Base-by-base conservation (phyloP, 2,113 vertebrate species). In the Ophiodon elongatus region DNA sequence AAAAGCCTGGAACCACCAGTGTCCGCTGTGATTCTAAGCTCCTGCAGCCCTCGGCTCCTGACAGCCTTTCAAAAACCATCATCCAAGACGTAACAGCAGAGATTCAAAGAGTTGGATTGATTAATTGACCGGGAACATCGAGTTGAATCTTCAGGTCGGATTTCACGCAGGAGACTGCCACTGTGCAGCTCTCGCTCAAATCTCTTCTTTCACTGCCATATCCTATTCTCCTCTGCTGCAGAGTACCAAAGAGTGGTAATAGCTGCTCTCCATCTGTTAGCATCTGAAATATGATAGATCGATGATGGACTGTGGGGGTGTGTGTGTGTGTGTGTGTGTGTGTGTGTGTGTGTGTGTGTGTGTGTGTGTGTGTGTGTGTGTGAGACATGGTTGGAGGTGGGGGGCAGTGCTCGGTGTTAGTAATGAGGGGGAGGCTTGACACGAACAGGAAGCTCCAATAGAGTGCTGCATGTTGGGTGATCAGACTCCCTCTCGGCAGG, bases 221-320 rank as follows among this genome's bases (percentile, higher is more conserved):
- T 71, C 77, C 39, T 73, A 47, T 86, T 67, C 73, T 37, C 72
- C 29, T 68, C 63, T 4, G 41, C 75, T 78, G 17, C 75, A 72
- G 65, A 75, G 41, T 23, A 78, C 80, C 67, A 80, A 84, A 79
- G 39, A 73, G 79, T 85, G 59, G 83, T 86, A 90, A 86, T 83
- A 88, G 84, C 80, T 62, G 67, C 71, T 75, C 76, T 69, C 73
- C 73, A 60, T 88, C 87, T 76, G 84, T 82, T 79, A 29, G 68
- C 74, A 66, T 68, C 86, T 86, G 79, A 83, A 86, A 91, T 56
- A 83, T 39, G 27, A 37, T 25, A n/a, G 82, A 86, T 93, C 73
- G 6, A 85, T 87, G 60, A 17, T 52, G 67, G 65, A 54, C 13
- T 14, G 27, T 29, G n/a, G 17, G 47, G 27, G 31, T 21, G 43